These are phyloP conservation scores for Trematocara unimaculatum DNA, from an alignment of 2,113 vertebrate species.

Conservation along the genomic window DNA sequence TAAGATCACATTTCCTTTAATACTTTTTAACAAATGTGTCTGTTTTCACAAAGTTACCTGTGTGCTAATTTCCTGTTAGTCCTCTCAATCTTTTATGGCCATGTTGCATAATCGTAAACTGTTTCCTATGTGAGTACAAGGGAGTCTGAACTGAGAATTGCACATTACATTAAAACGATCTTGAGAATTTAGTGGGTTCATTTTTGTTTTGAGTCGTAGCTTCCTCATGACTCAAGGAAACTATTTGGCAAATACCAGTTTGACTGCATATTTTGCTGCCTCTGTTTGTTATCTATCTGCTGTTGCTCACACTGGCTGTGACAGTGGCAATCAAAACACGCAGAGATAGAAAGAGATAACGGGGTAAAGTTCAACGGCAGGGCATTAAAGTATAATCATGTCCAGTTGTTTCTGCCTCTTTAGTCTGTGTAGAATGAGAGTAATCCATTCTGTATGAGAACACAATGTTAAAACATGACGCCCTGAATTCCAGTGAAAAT, in stretches of 20 bases:
- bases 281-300: not conserved
- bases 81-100: not conserved
- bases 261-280: constrained; percentile 37
- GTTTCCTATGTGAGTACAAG: not conserved
- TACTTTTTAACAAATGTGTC: not conserved
- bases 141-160: not conserved
- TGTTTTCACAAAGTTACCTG: not conserved
- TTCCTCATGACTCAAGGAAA: not conserved
- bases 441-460: not conserved
- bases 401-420: not conserved
- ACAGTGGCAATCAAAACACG: not conserved
- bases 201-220: not conserved
- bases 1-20: constrained; percentile 11
- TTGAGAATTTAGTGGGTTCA: not conserved
- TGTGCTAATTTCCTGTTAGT: not conserved
- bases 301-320: not conserved
- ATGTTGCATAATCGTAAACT: not conserved
- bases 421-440: not conserved
- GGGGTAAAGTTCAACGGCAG: not conserved
- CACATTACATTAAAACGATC: not conserved
- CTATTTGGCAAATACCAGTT: constrained; percentile 48
- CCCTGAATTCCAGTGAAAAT: not conserved
- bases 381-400: not conserved
- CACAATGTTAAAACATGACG: not conserved
- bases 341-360: not conserved